A percentile compares a stretch with the other conserved stretches of the same genome.
Evolutionary conservation across 2,113 vertebrate genomes (phyloP).

Genomic region (Eurystomus gularis): DNA sequence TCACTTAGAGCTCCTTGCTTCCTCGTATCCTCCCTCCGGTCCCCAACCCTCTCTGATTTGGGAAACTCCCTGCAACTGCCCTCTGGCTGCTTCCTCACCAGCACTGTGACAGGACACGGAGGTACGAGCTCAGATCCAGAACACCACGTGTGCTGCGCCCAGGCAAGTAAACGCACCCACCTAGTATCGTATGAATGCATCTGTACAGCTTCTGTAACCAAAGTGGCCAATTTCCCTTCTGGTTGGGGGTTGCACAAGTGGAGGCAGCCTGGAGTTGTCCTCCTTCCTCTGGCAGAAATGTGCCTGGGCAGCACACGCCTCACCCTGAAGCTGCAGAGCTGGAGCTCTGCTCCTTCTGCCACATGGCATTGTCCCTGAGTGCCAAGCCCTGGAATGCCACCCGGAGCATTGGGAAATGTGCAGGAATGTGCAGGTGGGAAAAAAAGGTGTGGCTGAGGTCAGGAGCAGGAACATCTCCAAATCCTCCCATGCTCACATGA

Average conservation of each 20-base stretch:
- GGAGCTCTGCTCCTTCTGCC: background rate
- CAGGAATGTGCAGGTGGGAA: too few species aligned
- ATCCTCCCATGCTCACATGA: background rate
- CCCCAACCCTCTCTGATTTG: background rate
- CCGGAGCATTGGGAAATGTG: background rate
- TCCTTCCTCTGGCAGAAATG: rapidly evolving
- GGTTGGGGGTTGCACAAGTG: background rate
- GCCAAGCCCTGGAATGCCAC: background rate
- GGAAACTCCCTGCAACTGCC: background rate
- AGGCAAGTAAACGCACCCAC: rapidly evolving
- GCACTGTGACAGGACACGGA: background rate
- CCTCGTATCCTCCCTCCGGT: background rate
- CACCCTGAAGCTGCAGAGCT: rapidly evolving
- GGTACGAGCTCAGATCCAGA: background rate
- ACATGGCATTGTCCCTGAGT: background rate
- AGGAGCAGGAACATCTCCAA: background rate
- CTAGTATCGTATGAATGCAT: rapidly evolving
- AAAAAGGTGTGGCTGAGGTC: background rate
- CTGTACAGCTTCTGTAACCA: background rate
- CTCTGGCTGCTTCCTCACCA: background rate
- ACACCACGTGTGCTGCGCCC: rapidly evolving
- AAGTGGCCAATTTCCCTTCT: rapidly evolving
- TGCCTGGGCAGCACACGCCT: background rate
- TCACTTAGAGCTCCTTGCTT: background rate
- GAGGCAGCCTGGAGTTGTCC: background rate